Base-by-base conservation (phyloP, 2,113 vertebrate species). In the Raja brachyura region DNA sequence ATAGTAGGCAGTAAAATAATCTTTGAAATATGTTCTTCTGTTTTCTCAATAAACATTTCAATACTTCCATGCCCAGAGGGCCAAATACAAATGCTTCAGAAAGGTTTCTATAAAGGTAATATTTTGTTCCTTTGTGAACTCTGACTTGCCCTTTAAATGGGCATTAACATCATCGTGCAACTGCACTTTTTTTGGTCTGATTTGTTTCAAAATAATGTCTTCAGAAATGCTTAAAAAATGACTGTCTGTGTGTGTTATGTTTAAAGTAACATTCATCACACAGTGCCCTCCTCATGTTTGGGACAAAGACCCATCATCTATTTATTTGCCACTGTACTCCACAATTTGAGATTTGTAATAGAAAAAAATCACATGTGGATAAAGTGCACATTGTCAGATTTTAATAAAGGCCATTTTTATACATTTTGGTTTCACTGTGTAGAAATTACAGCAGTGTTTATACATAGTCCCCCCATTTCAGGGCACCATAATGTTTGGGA, bases 21-120 rank as follows among this genome's bases (percentile, higher is more conserved):
- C 39, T 73, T 28, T 74, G 90, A 92, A 92, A 92, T 92, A 73
- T 74, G 68, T 73, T 92, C 68, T 73, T 54, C 90, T 92, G 90
- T 92, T 92, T 92, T 92, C 66, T 74, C 68, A 92, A 74, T 92
- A 92, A 92, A 92, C 90, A 92, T 92, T 73, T 39, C 90, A 73
- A 73, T 39, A 54, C 66, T 73, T 68, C 39, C 66, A 92, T 54
- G 90, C 90, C 90, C 90, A 73, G 68, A 92, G 90, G 66, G 68
- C 90, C 68, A 73, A 73, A 73, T 92, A 92, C 39, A 92, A 73
- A 92, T 92, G 66, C 20, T 33, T 73, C 39, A 28, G 8, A 63
- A 63, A 90, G 86, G 16, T 90, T 90, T 92, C 54, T 74, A 73
- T 73, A 92, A 73, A 73, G 68, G 90, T 92, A 92, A 92, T 92